These are phyloP conservation scores for Acropternis orthonyx DNA, from an alignment of 2,797 vertebrate species.

Conservation along the genomic window DNA sequence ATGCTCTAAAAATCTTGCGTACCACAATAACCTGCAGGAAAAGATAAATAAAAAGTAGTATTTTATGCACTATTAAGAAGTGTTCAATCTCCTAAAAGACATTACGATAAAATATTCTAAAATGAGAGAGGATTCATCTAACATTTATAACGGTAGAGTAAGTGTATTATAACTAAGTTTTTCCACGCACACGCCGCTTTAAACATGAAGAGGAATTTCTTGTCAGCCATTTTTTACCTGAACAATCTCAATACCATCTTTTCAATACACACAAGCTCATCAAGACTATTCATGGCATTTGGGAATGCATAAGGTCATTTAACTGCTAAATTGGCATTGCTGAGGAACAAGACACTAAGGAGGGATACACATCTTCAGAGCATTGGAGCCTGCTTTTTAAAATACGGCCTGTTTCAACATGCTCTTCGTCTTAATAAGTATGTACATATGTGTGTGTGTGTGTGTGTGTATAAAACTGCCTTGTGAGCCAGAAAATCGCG, in stretches of 20 bases:
- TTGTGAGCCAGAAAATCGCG: not conserved
- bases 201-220: not conserved
- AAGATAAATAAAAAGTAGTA: not conserved
- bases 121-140: not conserved
- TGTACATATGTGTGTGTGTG: not conserved
- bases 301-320: not conserved
- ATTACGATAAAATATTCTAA: not conserved
- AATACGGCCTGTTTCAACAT: accelerated
- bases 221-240: not conserved
- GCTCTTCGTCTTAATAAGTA: not conserved
- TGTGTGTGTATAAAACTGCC: not conserved
- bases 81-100: not conserved
- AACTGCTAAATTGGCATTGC: not conserved
- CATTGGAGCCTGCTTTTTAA: not conserved
- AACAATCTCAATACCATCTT: not conserved
- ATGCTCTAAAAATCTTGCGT: not conserved
- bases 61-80: not conserved
- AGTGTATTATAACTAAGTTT: not conserved
- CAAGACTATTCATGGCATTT: not conserved
- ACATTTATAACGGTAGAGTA: not conserved
- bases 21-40: not conserved
- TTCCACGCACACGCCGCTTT: not conserved
- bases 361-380: not conserved
- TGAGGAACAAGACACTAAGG: not conserved
- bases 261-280: not conserved